phyloP scores from a whole-genome alignment of 2,888 invertebrate species.

The Terebella lapidaria region DNA sequence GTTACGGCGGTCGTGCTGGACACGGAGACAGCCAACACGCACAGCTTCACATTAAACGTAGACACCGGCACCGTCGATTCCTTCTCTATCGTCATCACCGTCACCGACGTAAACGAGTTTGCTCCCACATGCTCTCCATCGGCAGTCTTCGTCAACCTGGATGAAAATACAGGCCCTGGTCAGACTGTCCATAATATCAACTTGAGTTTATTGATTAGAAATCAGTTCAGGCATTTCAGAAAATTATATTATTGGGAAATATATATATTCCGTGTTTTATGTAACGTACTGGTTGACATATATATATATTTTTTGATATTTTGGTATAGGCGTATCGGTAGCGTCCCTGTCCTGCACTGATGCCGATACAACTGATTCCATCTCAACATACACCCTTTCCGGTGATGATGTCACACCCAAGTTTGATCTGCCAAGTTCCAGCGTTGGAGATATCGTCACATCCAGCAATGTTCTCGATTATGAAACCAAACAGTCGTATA shows the following conservation, averaged over 20 bases:
- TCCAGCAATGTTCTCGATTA: not conserved
- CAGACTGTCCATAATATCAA: too few species aligned
- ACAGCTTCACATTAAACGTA: not conserved
- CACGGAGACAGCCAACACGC: not conserved
- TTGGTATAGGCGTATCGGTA: not conserved
- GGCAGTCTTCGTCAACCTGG: not conserved
- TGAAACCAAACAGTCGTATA: not conserved
- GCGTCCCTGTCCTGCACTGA: not conserved
- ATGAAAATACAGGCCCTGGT: not conserved
- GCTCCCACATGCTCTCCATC: constrained; percentile 5
- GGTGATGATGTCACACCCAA: not conserved
- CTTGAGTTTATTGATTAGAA: too few species aligned
- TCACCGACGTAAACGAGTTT: constrained; percentile 21
- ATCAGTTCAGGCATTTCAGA: too few species aligned
- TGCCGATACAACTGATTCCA: not conserved
- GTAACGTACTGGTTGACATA: too few species aligned
- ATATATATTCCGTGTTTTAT: too few species aligned
- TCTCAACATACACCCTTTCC: not conserved
- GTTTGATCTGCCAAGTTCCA: not conserved
- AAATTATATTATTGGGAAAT: too few species aligned
- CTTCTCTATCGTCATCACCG: constrained; percentile 9
- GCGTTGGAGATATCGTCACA: not conserved
- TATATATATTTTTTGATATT: too few species aligned
- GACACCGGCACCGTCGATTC: not conserved
- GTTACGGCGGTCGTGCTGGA: not conserved